Conservation (phyloP, 2,113 vertebrate genomes). For the Plestiodon gilberti region DNA sequence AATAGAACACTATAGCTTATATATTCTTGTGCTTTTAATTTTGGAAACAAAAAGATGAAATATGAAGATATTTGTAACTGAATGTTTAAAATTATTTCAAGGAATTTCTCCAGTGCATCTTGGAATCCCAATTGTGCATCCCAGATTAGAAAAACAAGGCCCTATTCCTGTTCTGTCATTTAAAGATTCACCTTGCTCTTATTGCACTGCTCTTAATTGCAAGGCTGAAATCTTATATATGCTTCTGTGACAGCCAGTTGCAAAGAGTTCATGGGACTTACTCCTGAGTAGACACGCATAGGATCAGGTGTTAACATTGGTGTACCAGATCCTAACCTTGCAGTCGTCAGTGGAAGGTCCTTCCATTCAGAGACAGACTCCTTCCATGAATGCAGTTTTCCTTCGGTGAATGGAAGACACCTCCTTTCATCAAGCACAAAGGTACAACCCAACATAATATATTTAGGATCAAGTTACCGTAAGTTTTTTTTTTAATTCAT, state of each 20-base stretch:
- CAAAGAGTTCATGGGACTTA: background rate
- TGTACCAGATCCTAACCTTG: background rate
- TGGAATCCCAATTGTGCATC: slow-evolving; percentile 1
- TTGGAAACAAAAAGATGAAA: background rate
- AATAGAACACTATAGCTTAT: background rate
- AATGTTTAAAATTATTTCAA: slow-evolving; percentile 3
- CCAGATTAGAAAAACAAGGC: slow-evolving; percentile 6
- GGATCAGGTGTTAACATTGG: background rate
- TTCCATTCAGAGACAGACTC: background rate
- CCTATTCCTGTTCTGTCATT: slow-evolving; percentile 5
- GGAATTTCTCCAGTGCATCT: background rate
- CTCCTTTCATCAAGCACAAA: too few species aligned
- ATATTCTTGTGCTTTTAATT: background rate
- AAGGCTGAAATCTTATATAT: background rate
- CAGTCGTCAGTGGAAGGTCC: too few species aligned
- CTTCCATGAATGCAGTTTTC: background rate
- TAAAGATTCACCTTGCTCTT: slow-evolving; percentile 23
- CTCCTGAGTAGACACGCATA: background rate
- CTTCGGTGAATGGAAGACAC: too few species aligned
- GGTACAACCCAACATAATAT: too few species aligned
- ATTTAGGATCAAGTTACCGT: background rate
- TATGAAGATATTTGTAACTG: slow-evolving; percentile 19
- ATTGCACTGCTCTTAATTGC: background rate
- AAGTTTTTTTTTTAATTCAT: background rate
- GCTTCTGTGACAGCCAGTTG: background rate